Evolutionary conservation across 64 coral and sea anemone species (phyloP).

Genomic region (Exaiptasia diaphana): DNA sequence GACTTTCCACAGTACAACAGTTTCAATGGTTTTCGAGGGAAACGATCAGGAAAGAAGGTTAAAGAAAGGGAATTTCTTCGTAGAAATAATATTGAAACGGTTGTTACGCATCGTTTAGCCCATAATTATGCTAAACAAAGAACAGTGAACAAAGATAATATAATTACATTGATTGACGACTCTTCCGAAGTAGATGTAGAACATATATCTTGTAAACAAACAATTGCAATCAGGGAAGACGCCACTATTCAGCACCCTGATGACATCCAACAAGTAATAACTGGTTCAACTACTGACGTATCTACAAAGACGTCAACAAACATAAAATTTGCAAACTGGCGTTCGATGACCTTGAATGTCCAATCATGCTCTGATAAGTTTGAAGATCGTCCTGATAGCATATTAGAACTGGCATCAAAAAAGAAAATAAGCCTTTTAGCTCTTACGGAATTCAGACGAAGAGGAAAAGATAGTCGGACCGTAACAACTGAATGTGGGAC

Average conservation of each 20-base stretch:
- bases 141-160: background rate
- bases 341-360: background rate
- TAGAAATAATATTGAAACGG: background rate
- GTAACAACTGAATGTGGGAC: background rate
- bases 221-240: too few species aligned
- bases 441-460: background rate
- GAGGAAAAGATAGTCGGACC: background rate
- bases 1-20: background rate
- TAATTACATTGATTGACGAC: background rate
- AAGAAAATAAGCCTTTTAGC: background rate
- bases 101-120: background rate
- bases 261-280: background rate
- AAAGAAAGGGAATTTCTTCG: background rate
- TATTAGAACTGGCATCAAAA: background rate
- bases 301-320: background rate
- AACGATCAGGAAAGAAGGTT: background rate
- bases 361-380: background rate
- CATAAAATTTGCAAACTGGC: background rate
- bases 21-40: background rate
- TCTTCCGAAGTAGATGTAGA: background rate
- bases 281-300: background rate
- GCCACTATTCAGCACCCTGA: background rate
- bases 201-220: background rate
- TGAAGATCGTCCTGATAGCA: background rate
- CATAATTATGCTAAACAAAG: background rate